phyloP scores from a whole-genome alignment of 2,888 invertebrate species.

The Microctonus hyperodae region DNA sequence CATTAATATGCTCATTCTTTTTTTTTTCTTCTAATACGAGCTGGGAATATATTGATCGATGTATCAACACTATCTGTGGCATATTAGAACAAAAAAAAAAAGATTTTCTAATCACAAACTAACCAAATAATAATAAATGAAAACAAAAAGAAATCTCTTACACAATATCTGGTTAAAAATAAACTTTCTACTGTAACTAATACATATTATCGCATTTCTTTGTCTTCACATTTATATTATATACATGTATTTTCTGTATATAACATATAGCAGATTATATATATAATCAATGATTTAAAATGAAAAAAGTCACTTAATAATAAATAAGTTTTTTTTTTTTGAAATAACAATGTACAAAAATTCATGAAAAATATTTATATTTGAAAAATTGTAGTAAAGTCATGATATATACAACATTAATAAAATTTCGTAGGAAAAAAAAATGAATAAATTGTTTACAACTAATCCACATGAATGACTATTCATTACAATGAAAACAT shows the following conservation, averaged over 20 bases:
- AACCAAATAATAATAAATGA: background rate
- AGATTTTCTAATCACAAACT: background rate
- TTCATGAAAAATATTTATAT: constrained; percentile 23
- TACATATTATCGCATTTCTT: background rate
- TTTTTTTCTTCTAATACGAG: background rate
- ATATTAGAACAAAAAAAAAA: background rate
- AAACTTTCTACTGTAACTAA: background rate
- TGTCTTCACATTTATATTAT: background rate
- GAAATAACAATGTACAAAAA: constrained; percentile 25
- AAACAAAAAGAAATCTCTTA: background rate
- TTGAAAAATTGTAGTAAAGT: constrained; percentile 7
- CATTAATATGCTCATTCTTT: background rate
- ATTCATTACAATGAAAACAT: no score
- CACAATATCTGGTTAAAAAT: background rate
- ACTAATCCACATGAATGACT: background rate
- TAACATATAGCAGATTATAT: background rate
- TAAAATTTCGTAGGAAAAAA: background rate
- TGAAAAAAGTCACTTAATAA: constrained; percentile 1
- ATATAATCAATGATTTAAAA: background rate
- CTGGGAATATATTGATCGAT: no score
- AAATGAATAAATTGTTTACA: constrained; percentile 16
- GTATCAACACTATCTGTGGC: background rate
- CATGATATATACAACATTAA: background rate
- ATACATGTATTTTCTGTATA: background rate
- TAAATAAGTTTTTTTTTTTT: constrained; percentile 14